These are phyloP conservation scores for Dynastes maya DNA, from an alignment of 2,888 invertebrate genomes.

Conservation along the genomic window DNA sequence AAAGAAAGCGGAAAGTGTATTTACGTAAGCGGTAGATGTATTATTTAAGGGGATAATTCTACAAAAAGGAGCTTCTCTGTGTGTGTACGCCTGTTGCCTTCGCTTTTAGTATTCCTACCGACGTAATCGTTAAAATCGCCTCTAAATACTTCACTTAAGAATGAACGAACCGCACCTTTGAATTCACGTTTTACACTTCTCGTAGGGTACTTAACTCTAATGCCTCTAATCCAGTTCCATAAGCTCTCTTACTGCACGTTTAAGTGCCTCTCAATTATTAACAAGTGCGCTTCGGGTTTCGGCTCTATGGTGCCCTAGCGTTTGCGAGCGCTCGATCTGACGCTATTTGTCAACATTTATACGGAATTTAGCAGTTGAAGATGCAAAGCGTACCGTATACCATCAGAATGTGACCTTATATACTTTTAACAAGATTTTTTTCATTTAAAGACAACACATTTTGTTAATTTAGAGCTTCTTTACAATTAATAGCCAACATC, in stretches of 20 bases:
- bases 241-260: slow-evolving; percentile 64
- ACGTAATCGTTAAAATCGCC: slow-evolving; percentile 47
- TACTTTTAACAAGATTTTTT: background rate
- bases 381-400: slow-evolving; percentile 56
- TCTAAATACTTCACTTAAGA: slow-evolving; percentile 50
- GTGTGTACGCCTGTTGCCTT: slow-evolving; percentile 24
- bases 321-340: slow-evolving; percentile 50
- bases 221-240: slow-evolving; percentile 65
- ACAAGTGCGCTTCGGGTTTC: slow-evolving; percentile 58
- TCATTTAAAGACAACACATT: too few relatives aligned
- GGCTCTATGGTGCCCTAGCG: slow-evolving; percentile 54
- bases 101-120: slow-evolving; percentile 21
- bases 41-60: slow-evolving; percentile 24
- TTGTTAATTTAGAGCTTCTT: too few relatives aligned
- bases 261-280: slow-evolving; percentile 68
- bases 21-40: slow-evolving; percentile 32
- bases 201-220: slow-evolving; percentile 66
- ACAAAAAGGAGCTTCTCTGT: slow-evolving; percentile 14
- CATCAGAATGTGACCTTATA: slow-evolving; percentile 51
- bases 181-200: slow-evolving; percentile 62
- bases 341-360: slow-evolving; percentile 65
- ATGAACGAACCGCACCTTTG: slow-evolving; percentile 56
- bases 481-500: too few relatives aligned
- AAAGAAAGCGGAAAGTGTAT: slow-evolving; percentile 18
- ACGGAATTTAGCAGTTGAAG: slow-evolving; percentile 61